Conservation (phyloP, 2,888 invertebrate species). For the Stenodema calcarata region DNA sequence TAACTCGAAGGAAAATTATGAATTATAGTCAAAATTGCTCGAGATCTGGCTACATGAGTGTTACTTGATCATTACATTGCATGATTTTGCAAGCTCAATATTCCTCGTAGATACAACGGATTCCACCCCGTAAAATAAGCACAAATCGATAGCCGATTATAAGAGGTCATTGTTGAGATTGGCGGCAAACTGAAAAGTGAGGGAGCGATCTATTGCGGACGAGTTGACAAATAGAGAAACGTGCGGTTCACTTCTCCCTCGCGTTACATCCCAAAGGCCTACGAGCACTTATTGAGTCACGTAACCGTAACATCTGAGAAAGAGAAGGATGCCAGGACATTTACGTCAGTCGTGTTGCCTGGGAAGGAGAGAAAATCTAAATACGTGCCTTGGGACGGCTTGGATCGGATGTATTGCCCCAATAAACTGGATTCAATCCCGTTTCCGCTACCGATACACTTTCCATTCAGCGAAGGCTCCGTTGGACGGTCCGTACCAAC, state of each 20-base stretch:
- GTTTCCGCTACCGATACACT: neutral
- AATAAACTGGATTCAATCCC: constrained; percentile 16
- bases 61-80: too few relatives aligned
- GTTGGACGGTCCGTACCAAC: neutral
- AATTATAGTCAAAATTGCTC: too few relatives aligned
- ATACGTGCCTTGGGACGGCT: constrained; percentile 21
- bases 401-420: constrained; percentile 11
- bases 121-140: too few relatives aligned
- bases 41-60: too few relatives aligned
- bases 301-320: neutral
- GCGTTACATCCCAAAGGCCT: neutral
- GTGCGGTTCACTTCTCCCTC: neutral
- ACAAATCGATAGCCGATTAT: too few relatives aligned
- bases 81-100: too few relatives aligned
- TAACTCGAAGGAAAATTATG: too few relatives aligned
- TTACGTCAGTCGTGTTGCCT: constrained; percentile 1
- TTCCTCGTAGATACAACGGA: too few relatives aligned
- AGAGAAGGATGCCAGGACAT: neutral
- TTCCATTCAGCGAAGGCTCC: neutral
- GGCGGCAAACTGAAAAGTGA: neutral
- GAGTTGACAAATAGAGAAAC: neutral
- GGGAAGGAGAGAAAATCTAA: neutral
- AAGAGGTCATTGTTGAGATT: neutral
- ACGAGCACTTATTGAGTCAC: constrained; percentile 23
- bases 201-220: neutral